These are phyloP conservation scores for Nanorana parkeri DNA, from an alignment of 2,113 vertebrate genomes.

Conservation along the genomic window DNA sequence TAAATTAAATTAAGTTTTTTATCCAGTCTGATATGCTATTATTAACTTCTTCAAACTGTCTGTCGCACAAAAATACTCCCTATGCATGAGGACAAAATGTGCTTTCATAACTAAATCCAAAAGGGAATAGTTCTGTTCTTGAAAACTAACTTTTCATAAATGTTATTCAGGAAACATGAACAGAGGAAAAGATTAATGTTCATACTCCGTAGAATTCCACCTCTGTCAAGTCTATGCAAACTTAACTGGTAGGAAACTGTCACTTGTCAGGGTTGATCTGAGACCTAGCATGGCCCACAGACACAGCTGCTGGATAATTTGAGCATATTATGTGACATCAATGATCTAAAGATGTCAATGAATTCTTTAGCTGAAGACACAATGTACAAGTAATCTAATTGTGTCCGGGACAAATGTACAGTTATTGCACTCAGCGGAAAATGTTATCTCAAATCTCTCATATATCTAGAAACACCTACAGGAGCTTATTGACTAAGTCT, in stretches of 20 bases:
- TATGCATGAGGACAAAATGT: no score
- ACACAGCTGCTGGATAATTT: constrained; percentile 2
- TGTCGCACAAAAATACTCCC: no score
- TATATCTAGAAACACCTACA: background rate
- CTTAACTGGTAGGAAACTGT: background rate
- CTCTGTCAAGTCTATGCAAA: background rate
- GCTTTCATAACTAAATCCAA: background rate
- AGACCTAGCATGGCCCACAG: background rate
- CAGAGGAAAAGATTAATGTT: background rate
- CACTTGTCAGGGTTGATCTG: background rate
- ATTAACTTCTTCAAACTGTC: no score
- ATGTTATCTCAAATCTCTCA: background rate
- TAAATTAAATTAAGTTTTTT: no score
- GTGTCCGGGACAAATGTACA: constrained; percentile 13
- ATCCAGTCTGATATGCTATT: no score
- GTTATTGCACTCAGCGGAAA: background rate
- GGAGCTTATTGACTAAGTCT: background rate
- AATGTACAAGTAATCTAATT: constrained; percentile 40
- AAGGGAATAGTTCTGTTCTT: background rate
- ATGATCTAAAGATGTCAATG: constrained; percentile 5
- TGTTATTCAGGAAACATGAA: background rate
- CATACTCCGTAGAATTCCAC: background rate
- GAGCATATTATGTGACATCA: background rate
- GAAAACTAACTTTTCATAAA: background rate
- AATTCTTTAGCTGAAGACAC: background rate